A percentile compares a stretch with the other conserved stretches of the same genome.
phyloP scores from a whole-genome alignment of 2,797 vertebrate species.

The Typhlichthys subterraneus region DNA sequence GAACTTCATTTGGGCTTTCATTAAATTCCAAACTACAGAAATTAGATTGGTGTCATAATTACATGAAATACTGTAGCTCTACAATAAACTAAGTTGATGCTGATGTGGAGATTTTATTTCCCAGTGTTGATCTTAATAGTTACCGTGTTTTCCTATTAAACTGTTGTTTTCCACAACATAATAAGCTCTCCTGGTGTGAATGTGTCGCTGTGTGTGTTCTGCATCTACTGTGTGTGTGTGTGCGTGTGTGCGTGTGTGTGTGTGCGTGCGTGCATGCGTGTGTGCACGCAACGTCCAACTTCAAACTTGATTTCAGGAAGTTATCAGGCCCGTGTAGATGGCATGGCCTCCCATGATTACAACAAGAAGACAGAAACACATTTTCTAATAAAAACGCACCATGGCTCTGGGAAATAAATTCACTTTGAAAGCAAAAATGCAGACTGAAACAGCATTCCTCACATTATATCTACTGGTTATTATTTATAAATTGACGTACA shows the following conservation, averaged over 20 bases:
- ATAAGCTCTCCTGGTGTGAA: slow-evolving; percentile 37
- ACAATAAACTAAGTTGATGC: background rate
- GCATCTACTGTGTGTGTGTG: background rate
- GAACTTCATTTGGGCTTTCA: too few relatives aligned
- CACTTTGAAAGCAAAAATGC: background rate
- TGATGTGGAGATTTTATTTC: slow-evolving; percentile 33
- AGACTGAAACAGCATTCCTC: background rate
- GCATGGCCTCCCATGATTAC: slow-evolving; percentile 46
- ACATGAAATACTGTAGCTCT: too few relatives aligned
- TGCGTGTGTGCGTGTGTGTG: slow-evolving; percentile 19
- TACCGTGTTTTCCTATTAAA: slow-evolving; percentile 55
- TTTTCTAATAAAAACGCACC: slow-evolving; percentile 40
- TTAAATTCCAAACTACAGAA: too few relatives aligned
- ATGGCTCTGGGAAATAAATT: slow-evolving; percentile 26
- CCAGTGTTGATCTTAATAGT: slow-evolving; percentile 47
- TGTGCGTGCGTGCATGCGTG: slow-evolving; percentile 16
- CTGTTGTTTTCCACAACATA: slow-evolving; percentile 38
- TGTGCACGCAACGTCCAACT: background rate
- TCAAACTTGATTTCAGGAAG: slow-evolving; percentile 34
- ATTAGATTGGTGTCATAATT: too few relatives aligned
- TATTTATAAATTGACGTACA: too few relatives aligned
- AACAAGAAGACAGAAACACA: slow-evolving; percentile 20
- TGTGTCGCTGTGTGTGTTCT: slow-evolving; percentile 30
- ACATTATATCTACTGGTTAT: too few relatives aligned
- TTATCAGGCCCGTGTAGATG: slow-evolving; percentile 54